phyloP scores from a whole-genome alignment of 2,113 vertebrate genomes.

The Melanerpes aurifrons region DNA sequence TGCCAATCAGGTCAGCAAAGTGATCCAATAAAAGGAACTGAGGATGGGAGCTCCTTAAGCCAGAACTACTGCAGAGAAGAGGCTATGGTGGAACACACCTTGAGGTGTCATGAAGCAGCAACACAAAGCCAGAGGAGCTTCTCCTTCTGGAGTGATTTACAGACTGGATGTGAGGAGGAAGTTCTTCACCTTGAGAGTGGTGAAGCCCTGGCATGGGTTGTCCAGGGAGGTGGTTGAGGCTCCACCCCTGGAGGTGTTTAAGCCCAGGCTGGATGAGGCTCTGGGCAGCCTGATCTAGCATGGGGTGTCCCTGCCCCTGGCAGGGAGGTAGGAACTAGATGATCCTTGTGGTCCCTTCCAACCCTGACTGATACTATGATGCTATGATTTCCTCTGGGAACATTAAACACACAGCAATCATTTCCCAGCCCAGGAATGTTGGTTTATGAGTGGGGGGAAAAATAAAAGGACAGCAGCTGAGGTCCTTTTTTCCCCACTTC shows the following conservation, averaged over 20 bases:
- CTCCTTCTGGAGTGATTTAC: not conserved
- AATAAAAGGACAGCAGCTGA: not conserved
- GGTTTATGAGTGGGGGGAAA: not conserved
- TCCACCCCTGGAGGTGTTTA: too few species aligned
- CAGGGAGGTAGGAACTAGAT: too few species aligned
- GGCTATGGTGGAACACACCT: accelerated
- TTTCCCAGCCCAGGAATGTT: not conserved
- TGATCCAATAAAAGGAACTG: not conserved
- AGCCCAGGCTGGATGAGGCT: too few species aligned
- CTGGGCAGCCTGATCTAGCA: too few species aligned
- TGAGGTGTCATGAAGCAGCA: not conserved
- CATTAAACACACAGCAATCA: not conserved
- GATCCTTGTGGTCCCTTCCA: too few species aligned
- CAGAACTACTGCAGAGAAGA: not conserved
- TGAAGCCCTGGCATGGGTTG: too few species aligned
- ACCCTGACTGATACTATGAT: too few species aligned
- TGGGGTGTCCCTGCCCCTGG: too few species aligned
- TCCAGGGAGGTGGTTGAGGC: too few species aligned
- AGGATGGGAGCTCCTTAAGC: not conserved
- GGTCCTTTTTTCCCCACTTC: not conserved
- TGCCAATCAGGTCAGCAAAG: not conserved
- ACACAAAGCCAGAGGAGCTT: not conserved
- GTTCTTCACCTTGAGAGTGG: too few species aligned
- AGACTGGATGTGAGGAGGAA: too few species aligned
- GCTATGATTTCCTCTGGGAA: not conserved